A percentile compares a stretch with the other conserved stretches of the same genome.
Conservation (phyloP, 2,797 vertebrate species). For the Lateolabrax maculatus region DNA sequence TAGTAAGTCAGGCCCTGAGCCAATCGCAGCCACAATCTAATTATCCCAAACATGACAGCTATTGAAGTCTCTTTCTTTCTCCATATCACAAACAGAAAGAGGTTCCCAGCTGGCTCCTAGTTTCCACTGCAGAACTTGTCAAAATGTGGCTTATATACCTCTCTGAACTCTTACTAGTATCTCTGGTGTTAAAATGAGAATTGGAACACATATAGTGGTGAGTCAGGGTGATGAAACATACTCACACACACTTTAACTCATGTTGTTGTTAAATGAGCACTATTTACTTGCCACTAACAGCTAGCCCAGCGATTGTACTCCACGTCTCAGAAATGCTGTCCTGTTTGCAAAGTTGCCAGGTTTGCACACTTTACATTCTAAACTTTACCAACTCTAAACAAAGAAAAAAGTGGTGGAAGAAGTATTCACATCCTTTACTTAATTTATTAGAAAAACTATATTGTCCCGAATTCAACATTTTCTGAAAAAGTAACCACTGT, state of each 20-base stretch:
- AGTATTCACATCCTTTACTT: not conserved
- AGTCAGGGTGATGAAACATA: not conserved
- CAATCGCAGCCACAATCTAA: constrained; percentile 34
- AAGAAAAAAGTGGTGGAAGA: not conserved
- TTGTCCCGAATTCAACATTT: too few species aligned
- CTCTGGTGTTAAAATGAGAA: constrained; percentile 12
- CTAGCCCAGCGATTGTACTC: too few species aligned
- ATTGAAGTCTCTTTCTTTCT: constrained; percentile 42
- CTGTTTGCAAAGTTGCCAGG: not conserved
- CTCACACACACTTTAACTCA: not conserved
- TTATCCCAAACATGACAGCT: constrained; percentile 59
- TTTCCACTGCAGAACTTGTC: constrained; percentile 14
- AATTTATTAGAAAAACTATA: too few species aligned
- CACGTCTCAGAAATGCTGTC: not conserved
- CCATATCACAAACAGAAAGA: constrained; percentile 19
- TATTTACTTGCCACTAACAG: not conserved
- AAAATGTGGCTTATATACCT: constrained; percentile 23
- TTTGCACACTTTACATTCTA: not conserved
- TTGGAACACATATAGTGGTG: not conserved
- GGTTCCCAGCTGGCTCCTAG: not conserved
- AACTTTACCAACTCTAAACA: not conserved
- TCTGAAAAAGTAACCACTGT: too few species aligned
- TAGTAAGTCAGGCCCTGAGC: constrained; percentile 31
- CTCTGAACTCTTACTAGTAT: not conserved
- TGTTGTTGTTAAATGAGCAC: too few species aligned